phyloP scores from a whole-genome alignment of 1,140 invertebrate genomes.

The Dendrolimus kikuchii region DNA sequence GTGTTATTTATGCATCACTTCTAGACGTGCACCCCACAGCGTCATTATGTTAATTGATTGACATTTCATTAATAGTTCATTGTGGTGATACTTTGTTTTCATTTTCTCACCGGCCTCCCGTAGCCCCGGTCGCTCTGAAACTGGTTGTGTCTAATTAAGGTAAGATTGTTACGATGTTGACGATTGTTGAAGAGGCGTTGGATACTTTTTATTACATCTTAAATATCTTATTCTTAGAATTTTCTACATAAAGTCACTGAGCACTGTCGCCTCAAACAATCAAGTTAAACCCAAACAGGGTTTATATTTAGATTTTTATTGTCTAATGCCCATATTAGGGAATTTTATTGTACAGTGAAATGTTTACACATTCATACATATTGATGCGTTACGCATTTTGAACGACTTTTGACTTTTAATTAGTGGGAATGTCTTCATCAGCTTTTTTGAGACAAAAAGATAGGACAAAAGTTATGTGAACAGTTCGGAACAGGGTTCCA shows the following conservation, averaged over 20 bases:
- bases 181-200: constrained; percentile 10
- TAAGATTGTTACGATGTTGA: constrained; percentile 3
- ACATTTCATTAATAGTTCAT: constrained; percentile 44
- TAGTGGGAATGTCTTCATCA: constrained; percentile 44
- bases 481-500: constrained; percentile 20
- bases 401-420: constrained; percentile 35
- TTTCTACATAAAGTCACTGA: too few species aligned
- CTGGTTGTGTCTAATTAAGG: constrained; percentile 14
- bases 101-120: constrained; percentile 26
- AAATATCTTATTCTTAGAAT: constrained; percentile 6
- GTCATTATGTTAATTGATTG: constrained; percentile 47
- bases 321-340: background rate
- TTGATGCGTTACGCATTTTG: constrained; percentile 30
- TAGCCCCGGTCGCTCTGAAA: constrained; percentile 12
- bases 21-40: constrained; percentile 39
- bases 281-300: background rate
- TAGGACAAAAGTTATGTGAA: constrained; percentile 37
- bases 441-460: constrained; percentile 38
- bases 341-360: constrained; percentile 2
- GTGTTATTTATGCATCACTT: constrained; percentile 52
- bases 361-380: constrained; percentile 32
- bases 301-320: background rate
- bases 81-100: constrained; percentile 25
- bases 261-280: too few species aligned
- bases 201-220: constrained; percentile 13